Conservation (phyloP, 2,888 invertebrate species). For the Harpalus rufipes region DNA sequence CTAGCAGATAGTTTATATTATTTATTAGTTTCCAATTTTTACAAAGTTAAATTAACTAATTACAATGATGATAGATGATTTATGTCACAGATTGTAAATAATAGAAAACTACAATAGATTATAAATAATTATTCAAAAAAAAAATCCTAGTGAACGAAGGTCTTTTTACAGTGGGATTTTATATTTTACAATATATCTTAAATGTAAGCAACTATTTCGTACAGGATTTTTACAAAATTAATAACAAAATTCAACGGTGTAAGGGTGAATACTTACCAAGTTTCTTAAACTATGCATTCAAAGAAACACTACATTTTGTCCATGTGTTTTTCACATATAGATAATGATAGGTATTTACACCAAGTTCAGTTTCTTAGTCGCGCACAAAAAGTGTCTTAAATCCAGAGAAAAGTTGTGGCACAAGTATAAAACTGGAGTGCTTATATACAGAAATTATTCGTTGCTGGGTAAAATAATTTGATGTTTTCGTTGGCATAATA, state of each 20-base stretch:
- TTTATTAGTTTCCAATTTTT: conserved; percentile 53
- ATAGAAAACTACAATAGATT: conserved; percentile 38
- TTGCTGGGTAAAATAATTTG: no score
- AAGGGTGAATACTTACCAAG: neutral
- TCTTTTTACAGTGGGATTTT: conserved; percentile 44
- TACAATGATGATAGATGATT: conserved; percentile 48
- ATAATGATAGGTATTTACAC: neutral
- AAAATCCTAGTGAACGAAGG: conserved; percentile 33
- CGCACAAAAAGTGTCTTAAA: conserved; percentile 72
- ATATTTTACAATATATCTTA: conserved; percentile 50
- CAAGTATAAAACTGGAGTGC: no score
- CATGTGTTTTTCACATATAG: neutral
- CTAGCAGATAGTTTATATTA: conserved; percentile 12
- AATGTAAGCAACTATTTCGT: conserved; percentile 45
- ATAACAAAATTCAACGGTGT: neutral
- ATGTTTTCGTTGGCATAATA: no score
- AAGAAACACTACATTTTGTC: conserved; percentile 37
- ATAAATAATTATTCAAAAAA: conserved; percentile 18
- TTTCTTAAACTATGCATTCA: conserved; percentile 25
- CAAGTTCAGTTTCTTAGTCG: conserved; percentile 3
- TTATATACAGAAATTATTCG: no score
- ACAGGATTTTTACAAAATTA: conserved; percentile 42
- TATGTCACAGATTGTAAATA: conserved; percentile 34
- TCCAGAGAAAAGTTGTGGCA: no score
- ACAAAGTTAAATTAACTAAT: conserved; percentile 54